Evolutionary conservation across 1,140 invertebrate species (phyloP), one percentile per base, ranked within the genome.

Genomic region (Melipona quadrifasciata): DNA sequence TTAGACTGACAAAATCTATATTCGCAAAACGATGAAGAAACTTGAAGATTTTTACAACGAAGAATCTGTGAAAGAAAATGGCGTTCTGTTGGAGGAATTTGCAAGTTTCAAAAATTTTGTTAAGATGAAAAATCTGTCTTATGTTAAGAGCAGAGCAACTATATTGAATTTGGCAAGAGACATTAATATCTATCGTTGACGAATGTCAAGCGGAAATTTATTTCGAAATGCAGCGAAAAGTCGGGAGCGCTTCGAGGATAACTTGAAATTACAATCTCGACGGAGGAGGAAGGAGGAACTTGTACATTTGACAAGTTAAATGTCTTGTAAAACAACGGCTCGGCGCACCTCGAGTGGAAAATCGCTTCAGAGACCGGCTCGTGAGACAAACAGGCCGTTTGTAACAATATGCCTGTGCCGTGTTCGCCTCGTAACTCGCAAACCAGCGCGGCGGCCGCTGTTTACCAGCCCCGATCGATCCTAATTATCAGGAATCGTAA

Each of bases 401-500:
- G 27, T 61, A 61, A 61, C 34, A 27, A n/a, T 70, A 70, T 39
- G 65, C 77, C 31, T 47, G 21, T 16, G 24, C 53, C n/a, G 27
- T 34, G 78, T 58, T 47, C 67, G n/a, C 8, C 51, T 57, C 77
- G 77, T 71, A 70, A 80, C 24, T 80, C 21, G 58, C 24, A 14
- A n/a, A 61, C 2, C 2, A 31, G 2, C 17, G 27, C 17, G 11
- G n/a, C 10, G 4, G 24, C 24, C 12, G 34, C 6, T 55, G 34
- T 53, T 72, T 64, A 16, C 27, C 39, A 17, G 1, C 19, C 53
- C 31, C 31, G 61, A 61, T 83, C 65, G 73, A 83, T 57, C 64
- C 34, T 57, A 78, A 78, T 83, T 83, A 78, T 83, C 74, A 47
- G 61, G 53, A 34, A 83, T 78, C 55, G 70, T 78, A 83, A 83